A percentile compares a stretch with the other conserved stretches of the same genome.
Evolutionary conservation across 2,888 invertebrate genomes (phyloP).

Genomic region (Aleiodes leptofemur): DNA sequence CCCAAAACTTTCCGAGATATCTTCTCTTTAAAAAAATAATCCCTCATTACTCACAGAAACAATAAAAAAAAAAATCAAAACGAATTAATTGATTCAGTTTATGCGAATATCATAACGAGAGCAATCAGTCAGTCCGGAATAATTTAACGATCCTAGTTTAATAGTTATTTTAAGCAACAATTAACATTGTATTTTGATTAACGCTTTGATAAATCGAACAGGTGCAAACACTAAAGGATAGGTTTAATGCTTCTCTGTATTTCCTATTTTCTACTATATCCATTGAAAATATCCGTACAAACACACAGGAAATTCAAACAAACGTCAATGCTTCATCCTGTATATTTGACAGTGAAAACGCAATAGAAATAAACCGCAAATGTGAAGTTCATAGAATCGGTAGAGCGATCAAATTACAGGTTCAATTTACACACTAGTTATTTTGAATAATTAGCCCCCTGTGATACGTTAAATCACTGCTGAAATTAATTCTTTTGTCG

Average conservation of each 20-base stretch:
- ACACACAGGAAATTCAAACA: slow-evolving; percentile 25
- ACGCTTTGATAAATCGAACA: slow-evolving; percentile 26
- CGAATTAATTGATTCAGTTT: not conserved
- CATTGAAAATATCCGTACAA: slow-evolving; percentile 18
- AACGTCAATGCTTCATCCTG: slow-evolving; percentile 30
- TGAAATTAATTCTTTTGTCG: not conserved
- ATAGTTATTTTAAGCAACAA: too few species aligned
- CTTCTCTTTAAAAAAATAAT: too few species aligned
- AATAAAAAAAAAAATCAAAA: not conserved
- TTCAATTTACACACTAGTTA: too few species aligned
- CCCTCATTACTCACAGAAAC: not conserved
- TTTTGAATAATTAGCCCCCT: too few species aligned
- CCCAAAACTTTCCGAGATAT: too few species aligned
- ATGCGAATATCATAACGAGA: too few species aligned
- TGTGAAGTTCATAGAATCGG: not conserved
- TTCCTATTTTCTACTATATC: not conserved
- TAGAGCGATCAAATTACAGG: not conserved
- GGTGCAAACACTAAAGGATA: slow-evolving; percentile 23
- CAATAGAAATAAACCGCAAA: slow-evolving; percentile 21
- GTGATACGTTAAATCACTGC: too few species aligned
- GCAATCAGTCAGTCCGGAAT: too few species aligned
- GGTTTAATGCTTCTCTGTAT: not conserved
- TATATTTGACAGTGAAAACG: slow-evolving; percentile 28
- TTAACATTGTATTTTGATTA: slow-evolving; percentile 12
- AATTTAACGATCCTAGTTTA: too few species aligned